These are phyloP conservation scores for Crypturellus undulatus DNA, from an alignment of 2,113 vertebrate species.

Conservation along the genomic window DNA sequence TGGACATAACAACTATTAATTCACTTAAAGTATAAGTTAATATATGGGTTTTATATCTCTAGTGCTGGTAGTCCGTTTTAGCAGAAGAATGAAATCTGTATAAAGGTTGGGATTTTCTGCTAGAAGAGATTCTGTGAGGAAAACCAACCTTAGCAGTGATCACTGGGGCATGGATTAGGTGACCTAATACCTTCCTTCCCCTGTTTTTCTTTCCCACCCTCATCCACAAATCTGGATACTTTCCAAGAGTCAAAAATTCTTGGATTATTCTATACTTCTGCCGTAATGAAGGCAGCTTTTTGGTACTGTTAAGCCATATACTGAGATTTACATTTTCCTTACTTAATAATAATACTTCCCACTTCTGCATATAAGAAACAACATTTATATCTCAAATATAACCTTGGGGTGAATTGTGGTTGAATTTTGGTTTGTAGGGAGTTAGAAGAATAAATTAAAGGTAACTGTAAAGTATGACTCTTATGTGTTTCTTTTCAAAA, in stretches of 20 bases:
- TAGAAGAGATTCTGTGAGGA: neutral
- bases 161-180: slow-evolving; percentile 9
- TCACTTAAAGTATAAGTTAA: neutral
- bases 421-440: neutral
- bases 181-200: slow-evolving; percentile 50
- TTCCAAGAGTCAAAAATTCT: slow-evolving; percentile 44
- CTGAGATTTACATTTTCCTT: neutral
- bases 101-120: neutral
- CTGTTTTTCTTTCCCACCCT: slow-evolving; percentile 16
- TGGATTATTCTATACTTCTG: neutral
- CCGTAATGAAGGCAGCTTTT: neutral
- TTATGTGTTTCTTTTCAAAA: neutral
- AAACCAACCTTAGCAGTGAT: neutral
- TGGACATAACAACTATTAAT: neutral
- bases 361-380: neutral
- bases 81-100: neutral
- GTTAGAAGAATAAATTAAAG: neutral
- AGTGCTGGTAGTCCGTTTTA: neutral
- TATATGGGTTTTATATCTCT: neutral
- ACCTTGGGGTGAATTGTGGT: neutral
- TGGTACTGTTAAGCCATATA: neutral
- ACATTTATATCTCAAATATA: neutral
- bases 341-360: neutral
- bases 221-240: neutral
- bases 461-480: neutral